Conservation (phyloP, 2,888 invertebrate species). For the Acronicta leporina region DNA sequence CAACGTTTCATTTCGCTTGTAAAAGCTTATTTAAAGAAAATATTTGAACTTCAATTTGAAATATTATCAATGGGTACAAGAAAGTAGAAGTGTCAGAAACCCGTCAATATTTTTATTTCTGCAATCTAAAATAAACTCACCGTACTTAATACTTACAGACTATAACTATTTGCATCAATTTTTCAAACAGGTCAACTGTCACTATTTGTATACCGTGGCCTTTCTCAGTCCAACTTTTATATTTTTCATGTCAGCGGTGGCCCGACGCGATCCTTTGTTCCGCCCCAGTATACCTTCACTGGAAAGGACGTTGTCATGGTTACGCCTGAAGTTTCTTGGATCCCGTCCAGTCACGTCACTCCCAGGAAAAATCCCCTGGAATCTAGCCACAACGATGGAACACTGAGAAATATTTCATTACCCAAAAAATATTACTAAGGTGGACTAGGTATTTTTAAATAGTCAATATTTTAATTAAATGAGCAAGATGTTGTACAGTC, state of each 20-base stretch:
- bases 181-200: constrained; percentile 31
- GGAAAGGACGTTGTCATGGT: constrained; percentile 75
- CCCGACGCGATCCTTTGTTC: constrained; percentile 47
- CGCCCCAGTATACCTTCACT: constrained; percentile 62
- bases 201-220: constrained; percentile 3
- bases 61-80: too few species aligned
- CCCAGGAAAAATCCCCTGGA: constrained; percentile 68
- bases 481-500: constrained; percentile 8
- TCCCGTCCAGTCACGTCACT: constrained; percentile 72
- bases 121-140: too few species aligned
- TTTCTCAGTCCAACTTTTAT: constrained; percentile 59
- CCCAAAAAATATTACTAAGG: constrained; percentile 35
- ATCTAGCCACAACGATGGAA: constrained; percentile 68
- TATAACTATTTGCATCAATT: constrained; percentile 21
- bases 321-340: constrained; percentile 79
- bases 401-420: constrained; percentile 61
- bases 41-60: too few species aligned
- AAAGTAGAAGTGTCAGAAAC: too few species aligned
- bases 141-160: too few species aligned
- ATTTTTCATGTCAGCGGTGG: constrained; percentile 58
- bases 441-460: constrained; percentile 30
- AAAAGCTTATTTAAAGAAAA: too few species aligned
- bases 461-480: constrained; percentile 26
- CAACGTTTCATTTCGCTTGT: too few species aligned
- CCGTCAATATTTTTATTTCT: too few species aligned